phyloP scores from a whole-genome alignment of 2,113 vertebrate species.

The Aegithalos caudatus region DNA sequence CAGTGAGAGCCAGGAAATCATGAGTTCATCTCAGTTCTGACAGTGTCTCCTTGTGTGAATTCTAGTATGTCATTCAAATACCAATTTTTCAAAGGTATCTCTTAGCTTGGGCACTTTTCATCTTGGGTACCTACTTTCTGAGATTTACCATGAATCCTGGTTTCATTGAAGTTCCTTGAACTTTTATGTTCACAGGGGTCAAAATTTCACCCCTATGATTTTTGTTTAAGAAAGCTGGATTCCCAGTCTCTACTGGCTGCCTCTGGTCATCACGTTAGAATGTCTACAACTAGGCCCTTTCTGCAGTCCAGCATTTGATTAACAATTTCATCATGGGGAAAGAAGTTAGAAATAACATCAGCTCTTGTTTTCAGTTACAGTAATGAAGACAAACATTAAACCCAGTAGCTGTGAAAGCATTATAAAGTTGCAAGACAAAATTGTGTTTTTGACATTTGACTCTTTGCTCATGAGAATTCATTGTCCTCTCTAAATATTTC shows the following conservation, averaged over 20 bases:
- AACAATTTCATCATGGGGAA: background rate
- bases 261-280: background rate
- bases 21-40: constrained; percentile 15
- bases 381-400: background rate
- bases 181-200: background rate
- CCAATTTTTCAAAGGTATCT: background rate
- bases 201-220: background rate
- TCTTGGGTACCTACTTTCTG: background rate
- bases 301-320: background rate
- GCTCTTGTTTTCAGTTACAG: background rate
- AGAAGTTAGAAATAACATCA: background rate
- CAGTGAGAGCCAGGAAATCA: background rate
- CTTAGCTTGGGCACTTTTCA: background rate
- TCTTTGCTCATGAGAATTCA: background rate
- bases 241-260: background rate
- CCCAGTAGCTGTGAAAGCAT: background rate
- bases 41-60: constrained; percentile 8
- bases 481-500: background rate
- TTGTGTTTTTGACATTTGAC: background rate
- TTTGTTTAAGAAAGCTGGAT: background rate
- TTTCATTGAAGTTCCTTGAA: background rate
- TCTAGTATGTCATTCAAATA: background rate
- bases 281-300: background rate
- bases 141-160: background rate
- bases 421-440: background rate